Conservation (phyloP, 2,797 vertebrate species). For the Hipposideros larvatus region DNA sequence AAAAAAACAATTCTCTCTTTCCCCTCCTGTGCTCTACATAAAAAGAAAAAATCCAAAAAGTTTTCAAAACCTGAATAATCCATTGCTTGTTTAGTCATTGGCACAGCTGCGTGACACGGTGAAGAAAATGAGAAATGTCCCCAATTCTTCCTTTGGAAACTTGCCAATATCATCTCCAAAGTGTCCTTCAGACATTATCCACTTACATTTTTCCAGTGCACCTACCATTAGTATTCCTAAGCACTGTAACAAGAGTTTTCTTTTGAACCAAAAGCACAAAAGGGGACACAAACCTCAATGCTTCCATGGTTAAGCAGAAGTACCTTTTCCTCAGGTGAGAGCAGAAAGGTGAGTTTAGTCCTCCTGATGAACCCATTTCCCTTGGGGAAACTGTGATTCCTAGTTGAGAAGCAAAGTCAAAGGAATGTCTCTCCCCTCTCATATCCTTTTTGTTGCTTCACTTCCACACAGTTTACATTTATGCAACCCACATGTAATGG, state of each 20-base stretch:
- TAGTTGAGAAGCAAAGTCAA: background rate
- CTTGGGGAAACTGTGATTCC: background rate
- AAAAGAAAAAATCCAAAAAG: conserved; percentile 29
- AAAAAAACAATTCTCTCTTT: background rate
- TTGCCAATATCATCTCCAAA: conserved; percentile 27
- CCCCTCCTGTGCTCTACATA: background rate
- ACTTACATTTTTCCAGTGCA: background rate
- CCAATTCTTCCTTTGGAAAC: conserved; percentile 58
- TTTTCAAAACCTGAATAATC: background rate
- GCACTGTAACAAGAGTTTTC: background rate
- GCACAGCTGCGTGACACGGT: background rate
- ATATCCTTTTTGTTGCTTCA: background rate
- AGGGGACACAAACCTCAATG: background rate
- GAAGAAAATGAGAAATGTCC: conserved; percentile 67
- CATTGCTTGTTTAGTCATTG: background rate
- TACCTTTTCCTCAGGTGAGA: background rate
- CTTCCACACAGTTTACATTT: background rate
- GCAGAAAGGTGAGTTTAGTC: background rate
- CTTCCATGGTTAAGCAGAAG: background rate
- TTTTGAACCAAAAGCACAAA: conserved; percentile 28
- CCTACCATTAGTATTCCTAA: background rate
- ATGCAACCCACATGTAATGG: background rate
- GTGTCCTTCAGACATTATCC: background rate
- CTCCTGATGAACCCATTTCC: background rate
- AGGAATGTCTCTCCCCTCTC: background rate